Base-by-base conservation (phyloP, 1,140 invertebrate species). In the Contarinia nasturtii region DNA sequence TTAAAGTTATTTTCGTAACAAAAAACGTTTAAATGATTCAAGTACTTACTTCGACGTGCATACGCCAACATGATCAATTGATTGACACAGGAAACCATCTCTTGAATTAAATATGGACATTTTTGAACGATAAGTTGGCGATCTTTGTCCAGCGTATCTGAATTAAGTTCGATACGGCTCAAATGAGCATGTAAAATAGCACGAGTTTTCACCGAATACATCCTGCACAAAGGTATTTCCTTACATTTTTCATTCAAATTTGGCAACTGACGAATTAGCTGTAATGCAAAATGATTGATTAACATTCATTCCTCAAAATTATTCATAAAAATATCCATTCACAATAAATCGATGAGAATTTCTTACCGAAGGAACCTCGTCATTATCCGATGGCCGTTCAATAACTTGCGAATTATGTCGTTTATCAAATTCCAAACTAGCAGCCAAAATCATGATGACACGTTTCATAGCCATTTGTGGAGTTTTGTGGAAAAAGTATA, bases 171-270 rank as follows among this genome's bases (percentile, higher is more conserved):
- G 56, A 97, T 76, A 41, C 94, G 72, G 4, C 79, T 76, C 22
- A 98, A 71, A 72, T 99, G 93, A 2, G 95, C 92, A 64, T 97
- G 87, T 8, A 99, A 67, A 18, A 99, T 69, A 11, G 90, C 86
- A 42, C 95, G 72, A 3, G 95, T 86, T 71, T 98, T 99, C 45
- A 98, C 82, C 58, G 90, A 94, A 68, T 98, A 99, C n/a, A 80
- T 71, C 50, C 84, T 80, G 65, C 89, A 94, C 17, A 98, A 68
- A 1, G 94, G 94, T 44, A 78, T 70, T 64, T 98, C 93, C 57
- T 89, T 88, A 64, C 95, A 97, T 61, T 97, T 98, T 61, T 96
- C 92, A 47, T 79, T 78, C 7, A 98, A 65, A 65, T 95, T 87
- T 10, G 81, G 79, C 37, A 98, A 65, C 54, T 90, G 82, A 52